Evolutionary conservation across 2,888 invertebrate species (phyloP), one percentile per base, ranked within the genome.

Genomic region (Anoncus sp.): DNA sequence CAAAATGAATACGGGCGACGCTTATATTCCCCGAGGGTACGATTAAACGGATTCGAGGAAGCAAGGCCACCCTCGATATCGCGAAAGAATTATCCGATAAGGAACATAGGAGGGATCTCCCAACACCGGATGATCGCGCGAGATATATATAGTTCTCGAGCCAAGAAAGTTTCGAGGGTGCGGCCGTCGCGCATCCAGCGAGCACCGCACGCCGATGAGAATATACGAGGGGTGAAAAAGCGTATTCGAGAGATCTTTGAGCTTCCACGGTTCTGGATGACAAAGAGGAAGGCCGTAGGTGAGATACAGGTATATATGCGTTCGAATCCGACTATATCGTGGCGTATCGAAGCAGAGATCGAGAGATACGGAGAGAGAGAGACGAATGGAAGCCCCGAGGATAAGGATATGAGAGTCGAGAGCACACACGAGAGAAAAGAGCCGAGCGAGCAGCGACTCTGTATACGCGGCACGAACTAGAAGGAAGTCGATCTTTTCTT

Each of bases 401-500:
- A 69, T 73, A 69, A 73, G 73, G 57, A 69, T 77, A 69, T 63
- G 55, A 22, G 69, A 75, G 49, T 47, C 49, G 57, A 59, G 59
- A 63, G 47, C 22, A 53, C 53, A 27, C 27, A 53, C 53, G 38
- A 63, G 40, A 60, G 38, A 60, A 40, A 53, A 60, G 27, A 65
- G 65, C 51, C 14, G 53, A 40, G 47, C 43, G 49, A 63, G n/a
- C n/a, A n/a, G n/a, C n/a, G n/a, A 63, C 40, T 45, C 72, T 49
- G 35, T 31, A 62, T 22, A 51, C 57, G 31, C 24, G 16, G 47
- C 47, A 40, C 59, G 24, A 63, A 43, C 45, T 40, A 27, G 63
- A 53, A 63, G 38, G 51, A 73, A 77, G 59, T 65, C 73, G 57
- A 69, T 77, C 73, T 65, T 69, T 77, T 73, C 59, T 65, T 77